Evolutionary conservation across 1,140 invertebrate species (phyloP).

Genomic region (Tetramorium simillimum): DNA sequence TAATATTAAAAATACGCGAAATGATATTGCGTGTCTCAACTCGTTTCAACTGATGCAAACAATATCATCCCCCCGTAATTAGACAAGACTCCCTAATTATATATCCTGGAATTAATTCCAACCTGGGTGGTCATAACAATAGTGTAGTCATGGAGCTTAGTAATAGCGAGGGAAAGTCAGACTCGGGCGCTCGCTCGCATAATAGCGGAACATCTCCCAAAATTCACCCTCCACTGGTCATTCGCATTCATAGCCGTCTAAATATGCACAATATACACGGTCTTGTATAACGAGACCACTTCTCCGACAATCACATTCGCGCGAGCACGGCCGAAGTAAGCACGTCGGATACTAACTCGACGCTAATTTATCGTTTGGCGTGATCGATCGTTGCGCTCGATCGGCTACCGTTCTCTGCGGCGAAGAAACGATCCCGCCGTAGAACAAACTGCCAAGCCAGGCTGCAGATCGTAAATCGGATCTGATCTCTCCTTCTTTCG

Average conservation of each 20-base stretch:
- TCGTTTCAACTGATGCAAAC: too few relatives aligned
- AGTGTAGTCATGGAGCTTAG: background rate
- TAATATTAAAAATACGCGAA: background rate
- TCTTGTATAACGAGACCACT: background rate
- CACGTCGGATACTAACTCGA: constrained; percentile 72
- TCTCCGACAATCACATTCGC: constrained; percentile 29
- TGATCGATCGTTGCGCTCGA: constrained; percentile 69
- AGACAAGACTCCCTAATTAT: constrained; percentile 19
- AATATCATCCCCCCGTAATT: background rate
- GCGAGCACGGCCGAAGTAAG: constrained; percentile 1
- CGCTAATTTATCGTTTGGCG: constrained; percentile 78
- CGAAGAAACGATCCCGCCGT: constrained; percentile 60
- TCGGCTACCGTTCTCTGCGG: constrained; percentile 20
- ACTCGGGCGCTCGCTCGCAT: constrained; percentile 10
- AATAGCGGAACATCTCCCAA: constrained; percentile 33
- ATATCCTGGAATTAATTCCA: background rate
- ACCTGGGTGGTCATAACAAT: background rate
- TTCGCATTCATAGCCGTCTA: constrained; percentile 39
- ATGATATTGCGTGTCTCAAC: background rate
- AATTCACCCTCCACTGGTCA: constrained; percentile 35
- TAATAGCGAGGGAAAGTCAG: constrained; percentile 2
- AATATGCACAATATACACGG: constrained; percentile 34
- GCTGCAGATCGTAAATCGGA: constrained; percentile 69
- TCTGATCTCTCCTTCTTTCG: constrained; percentile 57
- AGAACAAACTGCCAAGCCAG: constrained; percentile 64